Base-by-base conservation (phyloP, 2,113 vertebrate species). In the Falcunculus frontatus region DNA sequence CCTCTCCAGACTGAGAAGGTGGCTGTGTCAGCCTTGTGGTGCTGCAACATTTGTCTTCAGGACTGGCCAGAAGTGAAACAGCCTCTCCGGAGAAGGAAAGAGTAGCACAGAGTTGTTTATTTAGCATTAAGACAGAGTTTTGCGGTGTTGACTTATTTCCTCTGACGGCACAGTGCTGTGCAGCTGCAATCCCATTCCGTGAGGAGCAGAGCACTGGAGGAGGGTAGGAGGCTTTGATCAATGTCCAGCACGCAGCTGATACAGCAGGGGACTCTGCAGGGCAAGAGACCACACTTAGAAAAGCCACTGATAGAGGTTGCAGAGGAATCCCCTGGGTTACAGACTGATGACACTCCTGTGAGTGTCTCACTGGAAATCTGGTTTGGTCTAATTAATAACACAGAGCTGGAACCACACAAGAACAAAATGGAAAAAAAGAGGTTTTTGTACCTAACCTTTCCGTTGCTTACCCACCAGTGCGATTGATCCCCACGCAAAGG, bases 231-330 rank as follows among this genome's bases (percentile, higher is more conserved):
- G 67, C 67, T 85, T 83, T 80, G 67, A 80, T 76, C 67, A 39
- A 13, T 0, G 3, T 23, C n/a, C 44, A 46, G n/a, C 0, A 0
- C 26, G 33, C 0, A 3, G 35, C 62, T 55, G 53, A 25, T 68
- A 11, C 32, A 37, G 29, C 59, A 15, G 50, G 52, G 18, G 10
- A 41, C 57, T 56, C 35, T 1, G 4, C 35, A 21, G 88, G 37
- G 52, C 5, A 3, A 44, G n/a, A 4, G 6, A 4, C 20, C 64
- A 22, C 17, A 0, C 32, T 78, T 53, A 33, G 3, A 32, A 50
- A 50, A 76, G 44, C 37, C 55, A 47, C 12, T 59, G 39, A 29
- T 6, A 37, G 69, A 63, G 21, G 25, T 63, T 89, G 60, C 41
- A 64, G 69, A 22, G 69, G 39, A 41, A 68, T 87, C 25, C 69